Evolutionary conservation across 2,888 invertebrate species (phyloP).

Genomic region (Eupsilia transversa): DNA sequence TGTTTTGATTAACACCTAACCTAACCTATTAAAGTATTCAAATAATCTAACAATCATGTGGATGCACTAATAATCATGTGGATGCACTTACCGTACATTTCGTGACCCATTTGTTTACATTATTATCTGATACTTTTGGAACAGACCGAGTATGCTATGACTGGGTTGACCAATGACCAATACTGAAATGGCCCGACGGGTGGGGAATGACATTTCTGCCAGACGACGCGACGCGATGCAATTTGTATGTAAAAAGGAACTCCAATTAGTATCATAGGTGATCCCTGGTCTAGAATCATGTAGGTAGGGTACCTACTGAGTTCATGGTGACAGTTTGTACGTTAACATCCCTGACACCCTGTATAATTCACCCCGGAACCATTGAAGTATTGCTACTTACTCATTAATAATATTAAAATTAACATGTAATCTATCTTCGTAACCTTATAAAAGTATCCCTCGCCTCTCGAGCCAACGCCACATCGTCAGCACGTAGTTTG

Average conservation of each 20-base stretch:
- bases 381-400: neutral
- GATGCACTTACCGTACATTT: too few species aligned
- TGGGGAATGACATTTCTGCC: neutral
- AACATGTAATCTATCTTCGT: conserved; percentile 66
- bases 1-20: too few species aligned
- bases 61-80: too few species aligned
- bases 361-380: neutral
- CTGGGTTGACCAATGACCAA: neutral
- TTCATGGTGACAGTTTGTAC: too few species aligned
- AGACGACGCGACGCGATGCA: too few species aligned
- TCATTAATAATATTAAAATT: neutral
- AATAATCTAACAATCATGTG: too few species aligned
- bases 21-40: neutral
- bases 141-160: neutral
- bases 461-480: conserved; percentile 78
- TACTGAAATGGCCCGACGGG: neutral
- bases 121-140: neutral
- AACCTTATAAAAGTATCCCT: conserved; percentile 78
- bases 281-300: too few species aligned
- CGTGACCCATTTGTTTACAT: neutral
- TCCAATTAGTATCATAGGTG: too few species aligned
- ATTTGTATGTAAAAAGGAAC: too few species aligned
- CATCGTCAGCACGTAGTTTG: conserved; percentile 80
- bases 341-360: neutral
- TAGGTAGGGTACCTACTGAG: too few species aligned